Evolutionary conservation across 2,113 vertebrate species (phyloP).

Genomic region (Capra hircus): DNA sequence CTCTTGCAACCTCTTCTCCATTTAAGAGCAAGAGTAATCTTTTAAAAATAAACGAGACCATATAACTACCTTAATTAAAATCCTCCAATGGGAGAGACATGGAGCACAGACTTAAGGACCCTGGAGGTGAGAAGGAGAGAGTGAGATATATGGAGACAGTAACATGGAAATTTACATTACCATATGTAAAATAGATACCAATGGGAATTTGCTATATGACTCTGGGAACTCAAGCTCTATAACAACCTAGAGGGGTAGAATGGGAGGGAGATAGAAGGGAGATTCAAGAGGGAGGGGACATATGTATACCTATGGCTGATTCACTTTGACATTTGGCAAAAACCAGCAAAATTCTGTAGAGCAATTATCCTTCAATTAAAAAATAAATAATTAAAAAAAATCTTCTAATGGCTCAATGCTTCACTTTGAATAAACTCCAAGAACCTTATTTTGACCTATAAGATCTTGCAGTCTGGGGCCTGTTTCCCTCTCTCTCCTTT

Average conservation of each 20-base stretch:
- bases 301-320: background rate
- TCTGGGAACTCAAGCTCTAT: background rate
- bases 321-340: background rate
- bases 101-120: background rate
- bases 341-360: background rate
- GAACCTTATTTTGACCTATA: background rate
- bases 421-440: slow-evolving; percentile 14
- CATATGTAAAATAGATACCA: background rate
- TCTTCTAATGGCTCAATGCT: background rate
- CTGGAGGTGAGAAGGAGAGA: background rate
- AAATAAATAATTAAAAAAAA: background rate
- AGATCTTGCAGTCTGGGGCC: background rate
- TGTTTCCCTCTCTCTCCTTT: background rate
- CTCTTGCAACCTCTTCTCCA: background rate
- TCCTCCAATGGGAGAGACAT: background rate
- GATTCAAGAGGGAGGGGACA: background rate
- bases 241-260: background rate
- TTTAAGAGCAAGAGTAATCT: background rate
- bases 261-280: background rate
- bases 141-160: background rate
- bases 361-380: background rate
- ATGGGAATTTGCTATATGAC: background rate
- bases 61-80: background rate
- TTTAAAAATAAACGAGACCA: slow-evolving; percentile 1
- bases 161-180: background rate